phyloP scores from a whole-genome alignment of 2,888 invertebrate genomes.

The Zelleria hepariella region DNA sequence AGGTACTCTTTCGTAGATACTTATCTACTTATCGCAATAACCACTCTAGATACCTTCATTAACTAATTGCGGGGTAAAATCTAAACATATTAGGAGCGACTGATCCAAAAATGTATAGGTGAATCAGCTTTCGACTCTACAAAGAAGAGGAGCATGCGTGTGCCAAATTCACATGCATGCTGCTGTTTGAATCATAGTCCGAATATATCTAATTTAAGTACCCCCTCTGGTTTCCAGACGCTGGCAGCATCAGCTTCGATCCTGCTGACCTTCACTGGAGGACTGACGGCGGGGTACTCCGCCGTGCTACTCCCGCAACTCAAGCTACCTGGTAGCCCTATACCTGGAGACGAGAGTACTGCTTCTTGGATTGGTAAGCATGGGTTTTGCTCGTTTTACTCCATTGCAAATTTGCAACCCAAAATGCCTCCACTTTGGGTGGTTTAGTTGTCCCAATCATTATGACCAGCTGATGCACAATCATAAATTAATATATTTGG shows the following conservation, averaged over 20 bases:
- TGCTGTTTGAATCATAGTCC: too few relatives aligned
- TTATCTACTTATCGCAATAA: too few relatives aligned
- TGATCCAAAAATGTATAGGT: too few relatives aligned
- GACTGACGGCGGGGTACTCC: conserved; percentile 76
- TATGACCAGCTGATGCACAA: background rate
- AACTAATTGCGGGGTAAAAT: too few relatives aligned
- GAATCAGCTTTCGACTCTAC: too few relatives aligned
- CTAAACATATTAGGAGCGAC: too few relatives aligned
- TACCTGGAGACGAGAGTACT: conserved; percentile 56
- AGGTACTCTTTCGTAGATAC: too few relatives aligned
- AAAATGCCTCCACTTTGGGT: background rate
- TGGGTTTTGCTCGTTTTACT: conserved; percentile 10
- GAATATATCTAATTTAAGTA: too few relatives aligned
- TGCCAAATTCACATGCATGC: too few relatives aligned
- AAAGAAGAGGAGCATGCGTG: too few relatives aligned
- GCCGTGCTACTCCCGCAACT: conserved; percentile 76
- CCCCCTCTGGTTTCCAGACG: conserved; percentile 43
- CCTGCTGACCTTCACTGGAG: conserved; percentile 68
- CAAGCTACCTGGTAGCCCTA: conserved; percentile 41
- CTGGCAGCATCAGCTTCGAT: conserved; percentile 70
- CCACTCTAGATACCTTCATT: too few relatives aligned
- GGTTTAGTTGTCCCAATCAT: background rate
- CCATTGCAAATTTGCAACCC: background rate
- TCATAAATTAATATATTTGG: background rate
- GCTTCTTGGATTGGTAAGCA: conserved; percentile 74